phyloP scores from a whole-genome alignment of 2,888 invertebrate species.

The Schizaphis graminum region DNA sequence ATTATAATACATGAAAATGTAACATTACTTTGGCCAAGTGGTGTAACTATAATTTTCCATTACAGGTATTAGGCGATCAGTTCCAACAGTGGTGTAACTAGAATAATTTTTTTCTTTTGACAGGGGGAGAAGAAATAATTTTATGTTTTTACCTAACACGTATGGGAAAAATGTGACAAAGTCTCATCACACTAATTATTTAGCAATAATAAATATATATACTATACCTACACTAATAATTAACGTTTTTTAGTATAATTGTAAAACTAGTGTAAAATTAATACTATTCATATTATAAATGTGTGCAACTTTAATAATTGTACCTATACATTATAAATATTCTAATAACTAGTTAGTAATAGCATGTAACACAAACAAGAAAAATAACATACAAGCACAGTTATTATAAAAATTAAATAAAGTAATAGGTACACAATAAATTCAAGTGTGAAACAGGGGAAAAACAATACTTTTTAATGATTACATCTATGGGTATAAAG shows the following conservation, averaged over 20 bases:
- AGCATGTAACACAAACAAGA: neutral
- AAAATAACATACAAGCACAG: neutral
- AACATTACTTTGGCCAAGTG: neutral
- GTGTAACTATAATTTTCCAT: neutral
- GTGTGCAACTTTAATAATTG: neutral
- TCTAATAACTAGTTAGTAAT: neutral
- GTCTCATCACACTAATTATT: neutral
- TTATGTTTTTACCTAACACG: neutral
- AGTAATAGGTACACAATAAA: no score
- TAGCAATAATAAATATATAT: neutral
- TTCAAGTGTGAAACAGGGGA: neutral
- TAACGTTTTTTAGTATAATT: neutral
- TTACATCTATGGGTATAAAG: neutral
- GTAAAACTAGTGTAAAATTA: neutral
- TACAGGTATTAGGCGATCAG: neutral
- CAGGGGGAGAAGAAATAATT: neutral
- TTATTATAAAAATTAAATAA: conserved; percentile 3
- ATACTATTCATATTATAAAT: neutral
- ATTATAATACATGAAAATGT: neutral
- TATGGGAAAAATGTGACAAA: neutral
- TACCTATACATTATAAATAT: neutral
- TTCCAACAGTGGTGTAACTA: neutral
- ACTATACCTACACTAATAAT: neutral
- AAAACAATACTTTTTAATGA: neutral
- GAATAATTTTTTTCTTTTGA: neutral